Conservation (phyloP, 2,888 invertebrate species). For the Nymphalis c-album region DNA sequence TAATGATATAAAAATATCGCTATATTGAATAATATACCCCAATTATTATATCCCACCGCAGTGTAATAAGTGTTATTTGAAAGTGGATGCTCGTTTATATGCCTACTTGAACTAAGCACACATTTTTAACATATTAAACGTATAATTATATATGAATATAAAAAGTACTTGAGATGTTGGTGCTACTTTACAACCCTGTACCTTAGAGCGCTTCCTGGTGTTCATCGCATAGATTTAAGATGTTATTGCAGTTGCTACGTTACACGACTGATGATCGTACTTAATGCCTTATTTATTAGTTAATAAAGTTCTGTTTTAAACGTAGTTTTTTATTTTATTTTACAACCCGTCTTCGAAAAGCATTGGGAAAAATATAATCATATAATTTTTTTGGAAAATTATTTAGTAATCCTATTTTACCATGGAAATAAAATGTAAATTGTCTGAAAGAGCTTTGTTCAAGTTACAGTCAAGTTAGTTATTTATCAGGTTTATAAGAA, state of each 20-base stretch:
- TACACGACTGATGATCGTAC: constrained; percentile 57
- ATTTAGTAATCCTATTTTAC: no score
- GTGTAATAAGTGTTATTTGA: not conserved
- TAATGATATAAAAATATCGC: not conserved
- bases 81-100: not conserved
- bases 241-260: constrained; percentile 38
- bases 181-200: constrained; percentile 60
- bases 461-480: no score
- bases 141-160: constrained; percentile 15
- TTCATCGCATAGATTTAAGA: constrained; percentile 41
- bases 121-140: not conserved
- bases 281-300: constrained; percentile 67
- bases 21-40: not conserved
- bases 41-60: constrained; percentile 7
- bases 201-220: constrained; percentile 46
- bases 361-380: no score
- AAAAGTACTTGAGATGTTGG: constrained; percentile 57
- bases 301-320: constrained; percentile 65
- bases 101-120: not conserved
- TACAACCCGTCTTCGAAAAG: no score
- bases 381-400: not conserved
- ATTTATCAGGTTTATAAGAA: no score
- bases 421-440: no score
- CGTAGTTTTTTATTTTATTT: constrained; percentile 23
- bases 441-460: no score